Base-by-base conservation (phyloP, 2,797 vertebrate genomes). In the Danio tinwini region DNA sequence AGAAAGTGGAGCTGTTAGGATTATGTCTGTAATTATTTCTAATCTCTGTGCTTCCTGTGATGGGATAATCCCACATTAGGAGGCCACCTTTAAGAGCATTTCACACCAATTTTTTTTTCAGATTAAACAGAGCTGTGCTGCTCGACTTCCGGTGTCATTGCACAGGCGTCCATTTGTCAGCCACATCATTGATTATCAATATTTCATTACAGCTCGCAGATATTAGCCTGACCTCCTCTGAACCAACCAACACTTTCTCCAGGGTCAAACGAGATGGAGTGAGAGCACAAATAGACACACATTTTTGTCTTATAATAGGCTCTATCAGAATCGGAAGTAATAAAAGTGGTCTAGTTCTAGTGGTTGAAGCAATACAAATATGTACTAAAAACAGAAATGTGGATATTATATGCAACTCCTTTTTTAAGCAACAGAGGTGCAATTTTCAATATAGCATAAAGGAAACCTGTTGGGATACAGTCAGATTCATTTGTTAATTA, bases 21-120 rank as follows among this genome's bases (percentile, higher is more conserved):
- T 88, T 89, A 88, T 79, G 79, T 62, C 81, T 74, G 83, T 88
- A 88, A 88, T 88, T 86, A 87, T 87, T 88, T 86, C 83, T 88
- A 88, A 88, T 88, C 85, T 87, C 81, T 87, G 76, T 68, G 83
- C 81, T 83, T 85, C 65, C 80, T 74, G 64, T 81, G 81, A 82
- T 59, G 78, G 85, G 82, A 86, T 88, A 85, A 83, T 80, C 84
- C 81, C 71, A 80, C 82, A 86, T 87, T 86, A 85, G 75, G 55
- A 58, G 76, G 65, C 78, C 63, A 84, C 80, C 77, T 87, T 88
- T 84, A 88, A 87, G 81, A 86, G 83, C 80, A 84, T 88, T 88
- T 86, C 85, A 88, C 86, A 89, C 84, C 72, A 77, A 87, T 86
- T 85, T 86, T 63, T 86, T 86, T 83, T 29, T 74, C 58, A 82